Conservation (phyloP, 2,113 vertebrate genomes). For the Gymnorhina tibicen region DNA sequence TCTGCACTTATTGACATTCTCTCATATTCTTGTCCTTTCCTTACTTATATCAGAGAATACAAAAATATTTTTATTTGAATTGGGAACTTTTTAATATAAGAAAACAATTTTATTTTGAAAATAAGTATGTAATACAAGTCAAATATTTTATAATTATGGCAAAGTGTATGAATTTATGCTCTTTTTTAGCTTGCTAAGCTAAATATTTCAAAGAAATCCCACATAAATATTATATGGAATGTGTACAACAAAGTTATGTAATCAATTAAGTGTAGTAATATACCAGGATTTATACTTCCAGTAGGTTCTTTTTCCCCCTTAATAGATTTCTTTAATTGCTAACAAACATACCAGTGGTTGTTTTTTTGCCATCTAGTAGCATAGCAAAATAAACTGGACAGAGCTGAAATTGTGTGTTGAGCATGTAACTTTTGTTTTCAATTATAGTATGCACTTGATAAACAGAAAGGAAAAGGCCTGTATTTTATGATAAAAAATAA, state of each 20-base stretch:
- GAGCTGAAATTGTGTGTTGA: neutral
- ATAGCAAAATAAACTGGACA: neutral
- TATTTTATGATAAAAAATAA: neutral
- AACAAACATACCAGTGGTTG: neutral
- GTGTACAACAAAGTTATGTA: neutral
- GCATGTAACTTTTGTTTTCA: neutral
- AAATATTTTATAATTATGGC: neutral
- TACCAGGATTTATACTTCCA: neutral
- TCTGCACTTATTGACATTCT: neutral
- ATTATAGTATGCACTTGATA: neutral
- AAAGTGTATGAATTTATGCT: constrained; percentile 6
- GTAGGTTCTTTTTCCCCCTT: neutral
- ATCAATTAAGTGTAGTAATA: neutral
- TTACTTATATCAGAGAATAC: neutral
- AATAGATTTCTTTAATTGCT: neutral
- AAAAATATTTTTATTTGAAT: neutral
- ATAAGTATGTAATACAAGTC: neutral
- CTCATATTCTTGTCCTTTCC: neutral
- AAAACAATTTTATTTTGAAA: neutral
- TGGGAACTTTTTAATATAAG: neutral
- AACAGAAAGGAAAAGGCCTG: constrained; percentile 1
- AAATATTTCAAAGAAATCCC: neutral
- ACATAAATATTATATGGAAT: neutral
- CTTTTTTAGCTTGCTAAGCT: neutral
- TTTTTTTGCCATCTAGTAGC: neutral